These are phyloP conservation scores for Lithosia quadra DNA, from an alignment of 2,888 invertebrate species.

Conservation along the genomic window DNA sequence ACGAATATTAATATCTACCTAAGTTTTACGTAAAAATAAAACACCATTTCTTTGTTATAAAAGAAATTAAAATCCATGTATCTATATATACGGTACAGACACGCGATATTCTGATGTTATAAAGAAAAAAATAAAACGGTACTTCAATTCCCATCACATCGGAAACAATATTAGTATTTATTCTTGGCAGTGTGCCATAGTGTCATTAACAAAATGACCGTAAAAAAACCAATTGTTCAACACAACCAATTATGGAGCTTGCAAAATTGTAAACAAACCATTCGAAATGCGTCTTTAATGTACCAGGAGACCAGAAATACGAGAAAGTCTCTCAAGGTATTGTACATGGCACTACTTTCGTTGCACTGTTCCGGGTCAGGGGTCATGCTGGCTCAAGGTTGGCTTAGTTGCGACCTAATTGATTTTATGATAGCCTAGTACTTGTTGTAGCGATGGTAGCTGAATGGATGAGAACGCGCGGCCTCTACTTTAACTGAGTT, in stretches of 20 bases:
- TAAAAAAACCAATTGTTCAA: slow-evolving; percentile 26
- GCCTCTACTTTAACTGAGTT: too few species aligned
- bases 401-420: slow-evolving; percentile 67
- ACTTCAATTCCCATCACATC: slow-evolving; percentile 9
- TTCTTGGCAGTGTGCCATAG: slow-evolving; percentile 3
- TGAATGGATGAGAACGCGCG: too few species aligned
- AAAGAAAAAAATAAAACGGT: slow-evolving; percentile 19
- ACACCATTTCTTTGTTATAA: neutral
- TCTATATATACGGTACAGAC: slow-evolving; percentile 10
- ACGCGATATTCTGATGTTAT: slow-evolving; percentile 13
- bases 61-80: neutral
- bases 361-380: slow-evolving; percentile 65
- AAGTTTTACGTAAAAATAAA: neutral
- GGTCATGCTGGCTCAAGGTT: slow-evolving; percentile 63
- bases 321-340: slow-evolving; percentile 71
- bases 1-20: neutral
- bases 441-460: too few species aligned
- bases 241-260: slow-evolving; percentile 26
- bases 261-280: slow-evolving; percentile 35
- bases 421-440: slow-evolving; percentile 69
- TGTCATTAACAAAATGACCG: slow-evolving; percentile 30
- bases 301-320: slow-evolving; percentile 68
- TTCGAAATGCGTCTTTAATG: slow-evolving; percentile 35
- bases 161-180: slow-evolving; percentile 5
- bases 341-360: slow-evolving; percentile 70